A percentile compares a stretch with the other conserved stretches of the same genome.
These are phyloP conservation scores for Meta bourneti DNA, from an alignment of 2,888 invertebrate genomes.

Conservation along the genomic window DNA sequence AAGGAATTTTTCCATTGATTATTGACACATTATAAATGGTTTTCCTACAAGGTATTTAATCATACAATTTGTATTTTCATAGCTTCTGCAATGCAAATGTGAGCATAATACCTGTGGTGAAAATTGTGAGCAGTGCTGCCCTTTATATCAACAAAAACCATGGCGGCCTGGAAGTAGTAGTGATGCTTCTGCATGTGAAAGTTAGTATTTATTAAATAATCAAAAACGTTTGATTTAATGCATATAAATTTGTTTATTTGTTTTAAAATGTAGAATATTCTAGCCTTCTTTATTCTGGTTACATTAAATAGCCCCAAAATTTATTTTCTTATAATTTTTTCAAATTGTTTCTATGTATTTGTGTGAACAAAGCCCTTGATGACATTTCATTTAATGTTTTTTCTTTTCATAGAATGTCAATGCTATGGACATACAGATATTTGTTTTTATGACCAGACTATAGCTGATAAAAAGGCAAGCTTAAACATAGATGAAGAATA, in stretches of 20 bases:
- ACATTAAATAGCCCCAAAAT: not conserved
- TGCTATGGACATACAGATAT: slow-evolving; percentile 91
- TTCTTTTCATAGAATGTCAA: slow-evolving; percentile 85
- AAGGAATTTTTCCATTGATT: too few relatives aligned
- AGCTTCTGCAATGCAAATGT: slow-evolving; percentile 90
- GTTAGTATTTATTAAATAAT: slow-evolving; percentile 78
- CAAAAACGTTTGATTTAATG: not conserved
- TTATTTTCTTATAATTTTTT: not conserved
- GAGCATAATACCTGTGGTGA: slow-evolving; percentile 95
- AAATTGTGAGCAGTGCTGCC: slow-evolving; percentile 94
- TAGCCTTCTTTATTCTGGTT: not conserved
- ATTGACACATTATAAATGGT: too few relatives aligned
- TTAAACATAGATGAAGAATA: slow-evolving; percentile 86
- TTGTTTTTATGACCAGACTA: slow-evolving; percentile 89
- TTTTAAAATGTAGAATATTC: not conserved
- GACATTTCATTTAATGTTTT: not conserved
- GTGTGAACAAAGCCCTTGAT: not conserved
- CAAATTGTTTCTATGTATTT: not conserved
- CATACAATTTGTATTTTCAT: slow-evolving; percentile 69
- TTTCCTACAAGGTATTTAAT: too few relatives aligned
- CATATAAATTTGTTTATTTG: not conserved
- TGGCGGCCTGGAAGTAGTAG: slow-evolving; percentile 86
- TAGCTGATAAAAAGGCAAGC: slow-evolving; percentile 86
- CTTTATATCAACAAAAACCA: slow-evolving; percentile 89
- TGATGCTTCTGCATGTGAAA: slow-evolving; percentile 85